Evolutionary conservation across 2,888 invertebrate genomes (phyloP), one percentile per base, ranked within the genome.

Genomic region (Pollenia amentaria): DNA sequence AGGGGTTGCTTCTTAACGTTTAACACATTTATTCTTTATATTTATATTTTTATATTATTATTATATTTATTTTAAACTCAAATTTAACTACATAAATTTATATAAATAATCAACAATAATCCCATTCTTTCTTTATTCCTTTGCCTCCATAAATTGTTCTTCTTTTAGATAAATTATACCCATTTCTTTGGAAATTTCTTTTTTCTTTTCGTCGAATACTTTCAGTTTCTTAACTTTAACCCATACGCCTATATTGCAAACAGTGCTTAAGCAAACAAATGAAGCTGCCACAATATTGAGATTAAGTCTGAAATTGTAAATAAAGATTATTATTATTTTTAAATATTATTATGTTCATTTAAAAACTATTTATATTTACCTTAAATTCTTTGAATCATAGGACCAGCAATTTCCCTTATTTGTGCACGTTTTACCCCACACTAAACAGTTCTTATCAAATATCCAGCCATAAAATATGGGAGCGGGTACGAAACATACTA

Each of bases 401-500:
- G 96, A 93, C 96, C 96, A 96, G 90, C 96, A 96, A 90, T 96
- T 96, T 85, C 96, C 96, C 67, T 94, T 95, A 75, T 95, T 95
- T 0, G 95, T 94, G 90, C 96, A 96, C 2, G 95, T 96, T 91
- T 95, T 95, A 9, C 96, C 96, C 96, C 96, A 96, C 12, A 96
- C 95, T 38, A 96, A 91, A 89, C 96, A 96, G n/a, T 96, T 94
- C 62, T 90, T 90, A 89, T 93, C 93, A 89, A 97, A 94, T 83
- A 97, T 94, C 89, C 95, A 95, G 69, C 97, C 97, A 89, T 96
- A 96, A 77, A 97, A 94, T 88, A 97, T 96, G 0, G 97, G 97
- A 57, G 96, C 96, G 0, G 97, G 97, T 88, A 97, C 95, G 90
- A 96, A 96, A n/a, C 96, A 96, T 88, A 96, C 95, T 70, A 96